Conservation (phyloP, 2,797 vertebrate species). For the Erethizon dorsatum region DNA sequence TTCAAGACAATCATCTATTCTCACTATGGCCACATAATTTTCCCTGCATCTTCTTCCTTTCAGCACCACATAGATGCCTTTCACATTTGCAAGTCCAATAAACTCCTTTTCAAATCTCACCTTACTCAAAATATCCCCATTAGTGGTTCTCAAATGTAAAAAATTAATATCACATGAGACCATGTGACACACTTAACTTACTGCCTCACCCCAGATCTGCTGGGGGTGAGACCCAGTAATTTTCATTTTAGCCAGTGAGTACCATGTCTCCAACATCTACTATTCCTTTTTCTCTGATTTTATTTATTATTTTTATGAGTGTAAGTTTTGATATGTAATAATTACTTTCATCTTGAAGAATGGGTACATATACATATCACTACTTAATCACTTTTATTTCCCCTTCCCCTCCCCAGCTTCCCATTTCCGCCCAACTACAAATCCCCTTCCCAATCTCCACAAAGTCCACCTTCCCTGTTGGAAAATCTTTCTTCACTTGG, state of each 20-base stretch:
- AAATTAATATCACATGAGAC: neutral
- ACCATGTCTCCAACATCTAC: neutral
- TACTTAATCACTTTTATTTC: neutral
- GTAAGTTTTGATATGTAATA: neutral
- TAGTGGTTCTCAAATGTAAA: neutral
- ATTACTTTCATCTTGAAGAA: neutral
- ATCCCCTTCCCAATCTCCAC: neutral
- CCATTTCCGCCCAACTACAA: neutral
- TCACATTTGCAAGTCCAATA: slow-evolving; percentile 7
- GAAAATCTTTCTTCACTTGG: slow-evolving; percentile 2
- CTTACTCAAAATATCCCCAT: slow-evolving; percentile 21
- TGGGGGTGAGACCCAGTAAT: neutral
- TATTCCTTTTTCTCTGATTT: neutral
- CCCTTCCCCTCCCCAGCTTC: neutral
- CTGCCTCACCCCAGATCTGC: neutral
- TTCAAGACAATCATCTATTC: neutral
- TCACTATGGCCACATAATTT: too few species aligned
- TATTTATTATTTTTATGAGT: neutral
- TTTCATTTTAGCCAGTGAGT: neutral
- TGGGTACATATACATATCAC: neutral
- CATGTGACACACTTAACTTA: neutral
- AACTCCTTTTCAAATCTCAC: neutral
- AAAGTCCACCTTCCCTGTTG: neutral
- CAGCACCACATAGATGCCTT: neutral
- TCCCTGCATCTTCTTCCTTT: neutral